Evolutionary conservation across 2,113 vertebrate genomes (phyloP), one percentile per base, ranked within the genome.

Genomic region (Triplophysa tibetana): DNA sequence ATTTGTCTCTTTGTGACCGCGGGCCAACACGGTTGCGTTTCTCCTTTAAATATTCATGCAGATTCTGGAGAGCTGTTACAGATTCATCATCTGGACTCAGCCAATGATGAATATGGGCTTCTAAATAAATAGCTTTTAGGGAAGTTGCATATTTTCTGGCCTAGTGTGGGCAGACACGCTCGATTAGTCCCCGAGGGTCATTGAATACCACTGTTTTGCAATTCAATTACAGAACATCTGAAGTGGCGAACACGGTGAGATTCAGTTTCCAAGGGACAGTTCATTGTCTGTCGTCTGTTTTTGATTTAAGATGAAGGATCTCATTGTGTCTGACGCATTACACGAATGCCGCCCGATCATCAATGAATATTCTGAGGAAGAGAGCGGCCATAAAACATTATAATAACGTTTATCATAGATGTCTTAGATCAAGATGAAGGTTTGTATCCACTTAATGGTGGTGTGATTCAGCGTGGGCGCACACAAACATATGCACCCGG

Each of bases 31-130:
- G n/a, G 45, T 58, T 70, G 58, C 60, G 11, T 41, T 78, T 64
- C 38, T 63, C 7, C 24, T 64, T 85, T 66, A 85, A 82, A 77
- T 82, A 82, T 85, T 77, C 50, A 82, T 69, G 70, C 62, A 63
- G 33, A 63, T 60, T 23, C 73, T 65, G 26, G 14, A 60, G 69
- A n/a, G 58, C 2, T 26, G 45, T 78, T 80, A 78, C 16, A 54
- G 29, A 26, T 78, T 60, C 48, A 56, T 70, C 78, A 69, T 62
- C 72, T 64, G 84, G 43, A 73, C 50, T 70, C 61, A 29, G 66
- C 77, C 75, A 75, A 67, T 75, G 19, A 75, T 33, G 17, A 75
- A 83, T 65, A 70, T 33, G 70, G 77, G 61, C 48, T 81, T 76
- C 64, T 78, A 80, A 80, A 78, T 64, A 43, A 33, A 74, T 75